Evolutionary conservation across 2,797 vertebrate genomes (phyloP), one percentile per base, ranked within the genome.

Genomic region (Alouatta caraya): DNA sequence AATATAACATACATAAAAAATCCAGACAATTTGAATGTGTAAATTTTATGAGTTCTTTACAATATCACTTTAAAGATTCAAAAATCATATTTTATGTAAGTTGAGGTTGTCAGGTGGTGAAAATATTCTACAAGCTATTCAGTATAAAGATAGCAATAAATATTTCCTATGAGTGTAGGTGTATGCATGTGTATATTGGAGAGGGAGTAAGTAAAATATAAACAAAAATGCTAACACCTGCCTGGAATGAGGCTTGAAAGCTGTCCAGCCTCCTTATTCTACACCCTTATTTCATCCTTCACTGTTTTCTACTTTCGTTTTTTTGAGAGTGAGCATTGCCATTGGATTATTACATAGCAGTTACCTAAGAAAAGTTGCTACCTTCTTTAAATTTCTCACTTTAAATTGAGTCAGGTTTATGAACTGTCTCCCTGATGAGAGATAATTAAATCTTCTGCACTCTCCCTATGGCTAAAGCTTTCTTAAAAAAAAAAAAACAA

Each of bases 11-110:
- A 55, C 39, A 46, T 55, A 57, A 85, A 84, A 75, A 90, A 52
- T 72, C 15, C 21, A 55, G 67, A 39, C 2, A 67, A 64, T 79
- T 61, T 76, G 22, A 52, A 86, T 52, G 37, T 61, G 1, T 76
- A 70, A 37, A 64, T 61, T 75, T 88, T 83, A 12, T 24, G 5
- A 83, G 30, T 90, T 83, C 39, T 70, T 87, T 92, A 39, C 33
- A 86, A 13, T 93, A 46, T 5, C 50, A 19, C 2, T 39, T 42
- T 75, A 72, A 75, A 48, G 33, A 61, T 28, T 30, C 14, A 33
- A 87, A 95, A 57, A 83, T 79, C 59, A 80, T 24, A 46, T 82
- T 88, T 93, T 94, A 72, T 67, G 21, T 39, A 84, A 93, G 85
- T 85, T 57, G 21, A 94, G n/a, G 26, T 11, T 64, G 0, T 46